Evolutionary conservation across 2,113 vertebrate species (phyloP).

Genomic region (Chiloscyllium plagiosum): DNA sequence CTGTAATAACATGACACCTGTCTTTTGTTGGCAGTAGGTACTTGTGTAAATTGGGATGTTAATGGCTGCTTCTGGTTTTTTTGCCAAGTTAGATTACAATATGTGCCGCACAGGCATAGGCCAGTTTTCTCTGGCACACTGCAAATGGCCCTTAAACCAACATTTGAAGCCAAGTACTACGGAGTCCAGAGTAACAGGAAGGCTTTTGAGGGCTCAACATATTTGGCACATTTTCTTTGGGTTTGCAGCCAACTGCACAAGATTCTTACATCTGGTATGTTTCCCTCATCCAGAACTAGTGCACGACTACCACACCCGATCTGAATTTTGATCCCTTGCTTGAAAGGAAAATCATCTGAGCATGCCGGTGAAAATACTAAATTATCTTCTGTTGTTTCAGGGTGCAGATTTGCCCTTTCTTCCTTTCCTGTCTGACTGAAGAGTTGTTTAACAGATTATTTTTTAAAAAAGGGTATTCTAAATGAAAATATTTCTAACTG

Average conservation of each 20-base stretch:
- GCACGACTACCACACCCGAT: background rate
- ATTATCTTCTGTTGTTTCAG: background rate
- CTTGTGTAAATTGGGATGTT: background rate
- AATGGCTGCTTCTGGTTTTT: background rate
- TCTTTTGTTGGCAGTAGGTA: background rate
- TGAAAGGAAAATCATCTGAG: background rate
- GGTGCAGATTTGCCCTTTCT: background rate
- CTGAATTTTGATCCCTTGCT: background rate
- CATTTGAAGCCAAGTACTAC: background rate
- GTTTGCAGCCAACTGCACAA: background rate
- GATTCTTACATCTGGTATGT: background rate
- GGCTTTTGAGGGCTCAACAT: background rate
- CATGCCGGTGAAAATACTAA: background rate
- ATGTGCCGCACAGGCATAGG: background rate
- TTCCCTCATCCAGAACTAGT: background rate
- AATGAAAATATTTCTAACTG: background rate
- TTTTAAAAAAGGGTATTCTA: background rate
- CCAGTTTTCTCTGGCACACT: background rate
- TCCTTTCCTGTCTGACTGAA: background rate
- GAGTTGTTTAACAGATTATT: background rate
- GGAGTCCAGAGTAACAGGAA: background rate
- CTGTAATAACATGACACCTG: background rate
- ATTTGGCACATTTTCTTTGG: background rate
- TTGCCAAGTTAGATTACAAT: background rate
- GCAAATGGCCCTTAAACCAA: background rate